Conservation (phyloP, 2,888 invertebrate genomes). For the Steinernema hermaphroditum region DNA sequence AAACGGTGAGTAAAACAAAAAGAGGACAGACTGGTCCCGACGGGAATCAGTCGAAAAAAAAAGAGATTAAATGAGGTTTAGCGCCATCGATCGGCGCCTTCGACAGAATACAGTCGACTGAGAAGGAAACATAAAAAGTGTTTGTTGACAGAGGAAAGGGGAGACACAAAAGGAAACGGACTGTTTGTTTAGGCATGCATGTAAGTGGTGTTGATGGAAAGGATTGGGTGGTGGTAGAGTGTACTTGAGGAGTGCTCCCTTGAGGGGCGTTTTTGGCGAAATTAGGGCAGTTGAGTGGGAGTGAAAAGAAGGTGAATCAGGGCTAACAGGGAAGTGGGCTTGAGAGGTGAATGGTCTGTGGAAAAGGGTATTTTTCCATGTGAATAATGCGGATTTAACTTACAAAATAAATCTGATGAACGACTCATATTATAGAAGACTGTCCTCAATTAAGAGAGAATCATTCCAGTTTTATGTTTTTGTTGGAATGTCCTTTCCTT, state of each 20-base stretch:
- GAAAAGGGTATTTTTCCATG: too few species aligned
- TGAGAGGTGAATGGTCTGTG: background rate
- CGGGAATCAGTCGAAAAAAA: background rate
- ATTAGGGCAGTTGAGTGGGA: background rate
- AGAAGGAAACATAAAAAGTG: constrained; percentile 1
- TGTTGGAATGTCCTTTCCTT: too few species aligned
- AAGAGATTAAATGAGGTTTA: background rate
- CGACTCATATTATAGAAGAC: background rate
- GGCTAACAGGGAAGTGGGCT: background rate
- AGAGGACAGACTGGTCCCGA: background rate
- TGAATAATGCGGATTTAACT: too few species aligned
- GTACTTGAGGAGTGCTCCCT: constrained; percentile 2
- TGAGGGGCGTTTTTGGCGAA: background rate
- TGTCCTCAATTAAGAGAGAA: background rate
- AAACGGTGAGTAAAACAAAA: background rate
- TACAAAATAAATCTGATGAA: too few species aligned
- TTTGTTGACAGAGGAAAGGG: constrained; percentile 22
- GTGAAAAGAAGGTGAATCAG: background rate
- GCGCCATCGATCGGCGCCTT: background rate
- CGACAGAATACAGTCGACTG: background rate
- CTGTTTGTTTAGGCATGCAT: constrained; percentile 4
- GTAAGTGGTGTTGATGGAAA: background rate
- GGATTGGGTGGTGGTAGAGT: background rate
- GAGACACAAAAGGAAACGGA: background rate
- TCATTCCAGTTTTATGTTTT: background rate